phyloP scores from a whole-genome alignment of 1,140 invertebrate species.

The Bombus balteatus region DNA sequence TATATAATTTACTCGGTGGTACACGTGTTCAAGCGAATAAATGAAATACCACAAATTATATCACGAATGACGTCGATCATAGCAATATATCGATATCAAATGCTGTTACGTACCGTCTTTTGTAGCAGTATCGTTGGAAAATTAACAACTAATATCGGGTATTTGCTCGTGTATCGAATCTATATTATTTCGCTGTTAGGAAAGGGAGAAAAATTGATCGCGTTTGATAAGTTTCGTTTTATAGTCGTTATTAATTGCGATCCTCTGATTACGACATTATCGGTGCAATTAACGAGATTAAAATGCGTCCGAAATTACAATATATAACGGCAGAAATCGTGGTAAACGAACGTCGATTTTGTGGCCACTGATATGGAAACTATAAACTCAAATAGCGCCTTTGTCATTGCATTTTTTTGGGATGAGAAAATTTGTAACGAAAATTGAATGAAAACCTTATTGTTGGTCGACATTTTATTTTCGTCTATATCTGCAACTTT shows the following conservation, averaged over 20 bases:
- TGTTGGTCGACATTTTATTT: not conserved
- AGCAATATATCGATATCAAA: constrained; percentile 6
- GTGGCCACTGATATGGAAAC: not conserved
- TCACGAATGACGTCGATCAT: constrained; percentile 13
- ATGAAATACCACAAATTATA: constrained; percentile 26
- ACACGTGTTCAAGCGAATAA: not conserved
- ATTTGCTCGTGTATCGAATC: not conserved
- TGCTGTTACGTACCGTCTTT: not conserved
- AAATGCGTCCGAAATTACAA: not conserved
- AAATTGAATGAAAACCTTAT: not conserved
- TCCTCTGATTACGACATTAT: constrained; percentile 19
- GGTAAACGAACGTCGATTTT: constrained; percentile 5
- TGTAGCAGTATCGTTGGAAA: not conserved
- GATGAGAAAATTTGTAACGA: not conserved
- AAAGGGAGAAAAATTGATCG: constrained; percentile 25
- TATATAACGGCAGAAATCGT: not conserved
- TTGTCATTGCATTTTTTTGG: not conserved
- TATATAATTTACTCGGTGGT: not conserved
- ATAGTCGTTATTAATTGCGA: constrained; percentile 18
- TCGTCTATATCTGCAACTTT: too few species aligned
- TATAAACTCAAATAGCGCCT: not conserved
- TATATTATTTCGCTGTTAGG: not conserved
- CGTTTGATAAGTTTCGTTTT: constrained; percentile 43
- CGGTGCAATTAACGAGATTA: not conserved
- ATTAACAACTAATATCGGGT: constrained; percentile 13